Percentiles rank a stretch among this genome's conserved stretches.
These are phyloP conservation scores for Cottoperca gobio DNA, from an alignment of 2,797 vertebrate genomes.

Conservation along the genomic window DNA sequence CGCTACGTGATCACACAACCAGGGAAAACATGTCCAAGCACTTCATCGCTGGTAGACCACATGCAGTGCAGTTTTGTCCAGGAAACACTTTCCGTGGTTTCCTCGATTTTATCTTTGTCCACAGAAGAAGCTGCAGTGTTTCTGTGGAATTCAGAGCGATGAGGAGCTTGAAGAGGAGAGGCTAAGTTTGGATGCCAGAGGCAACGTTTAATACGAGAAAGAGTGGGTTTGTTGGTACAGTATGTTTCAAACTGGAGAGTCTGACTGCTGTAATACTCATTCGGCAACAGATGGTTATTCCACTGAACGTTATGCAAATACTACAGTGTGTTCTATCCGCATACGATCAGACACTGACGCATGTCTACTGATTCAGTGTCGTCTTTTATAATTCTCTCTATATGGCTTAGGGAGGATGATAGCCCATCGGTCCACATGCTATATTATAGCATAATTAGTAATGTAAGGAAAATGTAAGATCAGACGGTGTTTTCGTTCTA, in stretches of 20 bases:
- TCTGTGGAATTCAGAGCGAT: conserved; percentile 13
- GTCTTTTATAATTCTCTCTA: not conserved
- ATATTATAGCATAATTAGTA: too few relatives aligned
- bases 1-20: not conserved
- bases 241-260: conserved; percentile 18
- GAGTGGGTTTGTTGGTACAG: conserved; percentile 33
- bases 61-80: conserved; percentile 5
- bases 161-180: conserved; percentile 16
- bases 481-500: not conserved
- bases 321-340: not conserved
- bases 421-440: too few relatives aligned
- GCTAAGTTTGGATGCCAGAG: conserved; percentile 25
- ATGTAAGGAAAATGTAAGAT: not conserved
- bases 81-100: not conserved
- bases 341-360: not conserved
- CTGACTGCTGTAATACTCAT: conserved; percentile 21
- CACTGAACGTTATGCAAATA: conserved; percentile 4
- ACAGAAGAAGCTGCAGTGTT: not conserved
- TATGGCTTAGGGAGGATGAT: too few relatives aligned
- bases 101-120: not conserved
- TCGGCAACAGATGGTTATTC: conserved; percentile 22
- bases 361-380: not conserved
- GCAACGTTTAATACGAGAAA: conserved; percentile 37
- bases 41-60: not conserved
- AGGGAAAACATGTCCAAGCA: conserved; percentile 3